These are phyloP conservation scores for Periphyllus acericola DNA, from an alignment of 2,888 invertebrate genomes.

Conservation along the genomic window DNA sequence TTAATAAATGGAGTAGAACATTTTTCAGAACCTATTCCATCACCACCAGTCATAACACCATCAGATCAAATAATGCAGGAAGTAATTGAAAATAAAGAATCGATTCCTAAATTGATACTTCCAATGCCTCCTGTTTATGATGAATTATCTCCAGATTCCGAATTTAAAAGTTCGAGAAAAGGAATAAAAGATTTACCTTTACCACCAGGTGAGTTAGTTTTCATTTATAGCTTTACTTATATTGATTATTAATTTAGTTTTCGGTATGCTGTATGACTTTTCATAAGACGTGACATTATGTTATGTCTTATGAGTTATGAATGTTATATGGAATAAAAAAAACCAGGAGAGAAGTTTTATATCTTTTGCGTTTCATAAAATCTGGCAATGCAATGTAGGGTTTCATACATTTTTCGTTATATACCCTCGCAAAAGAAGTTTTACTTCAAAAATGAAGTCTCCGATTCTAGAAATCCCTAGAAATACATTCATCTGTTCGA, in stretches of 20 bases:
- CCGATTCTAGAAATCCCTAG: too few relatives aligned
- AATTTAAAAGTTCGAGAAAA: slow-evolving; percentile 71
- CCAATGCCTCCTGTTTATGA: slow-evolving; percentile 7
- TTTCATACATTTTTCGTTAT: too few relatives aligned
- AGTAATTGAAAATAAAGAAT: slow-evolving; percentile 4
- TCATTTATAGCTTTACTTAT: slow-evolving; percentile 11
- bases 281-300: too few relatives aligned
- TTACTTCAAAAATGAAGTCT: too few relatives aligned
- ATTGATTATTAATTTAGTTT: neutral
- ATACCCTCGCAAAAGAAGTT: too few relatives aligned
- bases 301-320: too few relatives aligned
- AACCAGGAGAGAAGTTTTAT: too few relatives aligned
- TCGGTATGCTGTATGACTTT: neutral
- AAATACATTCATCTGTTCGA: too few relatives aligned
- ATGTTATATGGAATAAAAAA: too few relatives aligned
- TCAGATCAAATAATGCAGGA: neutral
- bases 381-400: too few relatives aligned
- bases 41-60: neutral
- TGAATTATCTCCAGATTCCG: slow-evolving; percentile 45
- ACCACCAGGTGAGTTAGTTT: slow-evolving; percentile 79
- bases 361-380: too few relatives aligned
- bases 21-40: neutral
- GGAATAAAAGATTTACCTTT: slow-evolving; percentile 91
- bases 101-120: neutral
- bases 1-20: slow-evolving; percentile 28